Evolutionary conservation across 2,888 invertebrate genomes (phyloP).

Genomic region (Orthonevra nobilis): DNA sequence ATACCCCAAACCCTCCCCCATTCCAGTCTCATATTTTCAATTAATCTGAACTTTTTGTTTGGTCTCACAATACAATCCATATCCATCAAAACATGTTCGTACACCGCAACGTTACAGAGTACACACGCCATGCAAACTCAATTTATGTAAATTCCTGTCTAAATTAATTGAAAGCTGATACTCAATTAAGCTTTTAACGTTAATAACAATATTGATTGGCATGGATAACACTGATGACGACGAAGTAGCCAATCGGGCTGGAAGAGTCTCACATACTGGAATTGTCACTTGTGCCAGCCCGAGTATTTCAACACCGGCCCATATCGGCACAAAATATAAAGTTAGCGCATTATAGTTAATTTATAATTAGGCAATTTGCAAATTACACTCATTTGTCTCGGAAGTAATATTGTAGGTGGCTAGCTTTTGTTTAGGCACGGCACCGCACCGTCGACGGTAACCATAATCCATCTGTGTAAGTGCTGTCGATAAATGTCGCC

Average conservation of each 20-base stretch:
- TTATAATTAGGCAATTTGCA: constrained; percentile 41
- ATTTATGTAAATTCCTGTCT: constrained; percentile 65
- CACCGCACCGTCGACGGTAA: not conserved
- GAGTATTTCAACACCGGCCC: not conserved
- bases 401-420: not conserved
- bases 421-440: constrained; percentile 9
- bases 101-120: constrained; percentile 25
- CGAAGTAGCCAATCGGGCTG: not conserved
- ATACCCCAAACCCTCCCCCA: not conserved
- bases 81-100: not conserved
- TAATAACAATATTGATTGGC: constrained; percentile 61
- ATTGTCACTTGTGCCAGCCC: not conserved
- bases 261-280: not conserved
- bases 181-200: constrained; percentile 66
- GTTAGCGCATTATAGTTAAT: constrained; percentile 34
- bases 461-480: not conserved
- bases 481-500: constrained; percentile 1
- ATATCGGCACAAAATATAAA: not conserved
- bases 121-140: constrained; percentile 22
- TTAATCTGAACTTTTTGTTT: constrained; percentile 48
- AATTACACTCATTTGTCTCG: constrained; percentile 48
- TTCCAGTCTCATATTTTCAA: constrained; percentile 52
- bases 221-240: not conserved
- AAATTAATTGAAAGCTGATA: constrained; percentile 70
- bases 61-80: constrained; percentile 13